Conservation (phyloP, 92 coral and sea anemone species). For the Micromussa lordhowensis region DNA sequence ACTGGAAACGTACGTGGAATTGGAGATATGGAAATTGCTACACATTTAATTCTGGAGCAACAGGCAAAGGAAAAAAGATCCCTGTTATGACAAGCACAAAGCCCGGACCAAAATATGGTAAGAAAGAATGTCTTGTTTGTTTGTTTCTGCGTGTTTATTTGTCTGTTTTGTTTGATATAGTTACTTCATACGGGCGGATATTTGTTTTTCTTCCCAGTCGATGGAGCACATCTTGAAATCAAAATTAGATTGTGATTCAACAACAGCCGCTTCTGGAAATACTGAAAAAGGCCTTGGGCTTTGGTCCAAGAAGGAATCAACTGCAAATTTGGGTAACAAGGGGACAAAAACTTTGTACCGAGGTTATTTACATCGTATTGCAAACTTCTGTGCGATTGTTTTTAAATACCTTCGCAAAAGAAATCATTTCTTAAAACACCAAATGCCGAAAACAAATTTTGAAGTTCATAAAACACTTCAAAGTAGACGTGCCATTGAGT, state of each 20-base stretch:
- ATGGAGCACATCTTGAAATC: not conserved
- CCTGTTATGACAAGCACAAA: conserved; percentile 68
- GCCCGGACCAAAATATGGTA: conserved; percentile 85
- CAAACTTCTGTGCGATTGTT: too few species aligned
- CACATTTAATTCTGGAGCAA: conserved; percentile 72
- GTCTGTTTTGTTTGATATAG: not conserved
- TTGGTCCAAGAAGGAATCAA: too few species aligned
- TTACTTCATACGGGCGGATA: not conserved
- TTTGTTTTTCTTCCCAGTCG: not conserved
- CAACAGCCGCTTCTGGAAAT: not conserved
- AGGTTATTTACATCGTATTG: too few species aligned
- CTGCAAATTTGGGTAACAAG: too few species aligned
- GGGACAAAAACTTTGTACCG: too few species aligned
- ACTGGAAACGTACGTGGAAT: conserved; percentile 79
- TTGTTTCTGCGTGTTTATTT: not conserved
- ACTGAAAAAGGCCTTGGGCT: too few species aligned
- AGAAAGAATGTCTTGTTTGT: not conserved
- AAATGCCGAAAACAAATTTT: too few species aligned
- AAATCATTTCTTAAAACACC: too few species aligned
- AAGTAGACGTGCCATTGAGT: not conserved
- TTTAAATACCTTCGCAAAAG: too few species aligned
- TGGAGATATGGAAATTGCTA: conserved; percentile 91
- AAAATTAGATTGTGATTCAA: not conserved
- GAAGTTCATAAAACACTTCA: too few species aligned
- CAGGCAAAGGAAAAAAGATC: conserved; percentile 35